phyloP scores from a whole-genome alignment of 2,797 vertebrate species.

The Champsocephalus gunnari region DNA sequence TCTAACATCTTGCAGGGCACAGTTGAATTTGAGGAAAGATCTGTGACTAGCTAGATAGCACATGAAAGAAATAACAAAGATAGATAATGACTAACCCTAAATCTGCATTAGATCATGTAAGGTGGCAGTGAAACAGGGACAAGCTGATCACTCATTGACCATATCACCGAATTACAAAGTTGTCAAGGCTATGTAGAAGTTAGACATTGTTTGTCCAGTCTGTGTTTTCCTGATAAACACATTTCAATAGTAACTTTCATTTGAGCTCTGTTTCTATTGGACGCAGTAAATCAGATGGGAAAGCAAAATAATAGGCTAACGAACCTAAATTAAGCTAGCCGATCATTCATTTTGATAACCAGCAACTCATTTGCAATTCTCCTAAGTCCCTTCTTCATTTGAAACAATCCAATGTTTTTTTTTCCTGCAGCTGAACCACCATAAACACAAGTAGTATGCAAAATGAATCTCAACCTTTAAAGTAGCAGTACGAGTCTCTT shows the following conservation, averaged over 20 bases:
- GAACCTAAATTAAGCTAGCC: no score
- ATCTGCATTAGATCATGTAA: no score
- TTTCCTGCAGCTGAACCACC: not conserved
- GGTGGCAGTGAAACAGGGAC: not conserved
- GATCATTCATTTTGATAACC: not conserved
- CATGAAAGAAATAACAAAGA: not conserved
- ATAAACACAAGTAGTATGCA: not conserved
- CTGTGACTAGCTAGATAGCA: not conserved
- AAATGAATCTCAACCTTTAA: not conserved
- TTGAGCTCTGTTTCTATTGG: not conserved
- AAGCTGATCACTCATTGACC: not conserved
- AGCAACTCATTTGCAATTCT: not conserved
- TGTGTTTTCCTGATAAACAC: not conserved
- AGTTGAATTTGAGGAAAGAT: not conserved
- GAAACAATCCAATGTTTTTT: no score
- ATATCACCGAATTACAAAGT: not conserved
- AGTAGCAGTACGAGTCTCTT: constrained; percentile 5
- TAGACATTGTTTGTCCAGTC: not conserved
- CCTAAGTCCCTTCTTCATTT: not conserved
- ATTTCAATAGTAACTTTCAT: no score
- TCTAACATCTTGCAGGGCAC: not conserved
- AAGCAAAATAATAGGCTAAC: not conserved
- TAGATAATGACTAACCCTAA: not conserved
- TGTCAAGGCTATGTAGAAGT: not conserved
- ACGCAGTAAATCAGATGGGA: not conserved